Base-by-base conservation (phyloP, 2,113 vertebrate species). In the Melanocharis versteri region DNA sequence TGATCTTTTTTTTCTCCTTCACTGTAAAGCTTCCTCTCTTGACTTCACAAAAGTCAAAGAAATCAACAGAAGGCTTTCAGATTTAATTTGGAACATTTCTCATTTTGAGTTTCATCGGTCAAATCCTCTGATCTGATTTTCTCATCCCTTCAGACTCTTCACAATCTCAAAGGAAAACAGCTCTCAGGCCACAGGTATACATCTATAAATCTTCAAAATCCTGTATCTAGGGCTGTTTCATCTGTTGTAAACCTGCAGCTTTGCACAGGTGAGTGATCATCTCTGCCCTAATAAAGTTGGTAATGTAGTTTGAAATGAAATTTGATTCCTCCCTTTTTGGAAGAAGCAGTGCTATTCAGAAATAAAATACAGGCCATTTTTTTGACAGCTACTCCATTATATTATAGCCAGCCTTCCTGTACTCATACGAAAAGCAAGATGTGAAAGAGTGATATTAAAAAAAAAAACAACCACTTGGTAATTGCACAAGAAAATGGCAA, bases 261-360 rank as follows among this genome's bases (percentile, higher is more conserved):
- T 94, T 95, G 39, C 78, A 89, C 62, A 97, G 88, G 75, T 94
- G 93, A 95, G 73, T 95, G 97, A 96, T 95, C 93, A 92, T 93
- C 48, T 91, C 54, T 94, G 35, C 35, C 28, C 27, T 97, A 96
- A 97, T 93, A 94, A 86, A 97, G 77, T 54, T 56, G 64, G n/a
- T 82, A 93, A 96, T 95, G 30, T 91, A 96, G 87, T 96, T 90
- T 89, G 42, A 96, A 97, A 97, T 94, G n/a, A 93, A 97, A 97
- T 96, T 90, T 94, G 42, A 96, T 95, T 94, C 61, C 50, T 96
- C 40, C 21, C 13, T 89, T 88, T 97, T 90, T 83, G 40, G 65
- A 97, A 94, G 91, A 24, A 95, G 65, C 23, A 94, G 70, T 79
- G 37, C 51, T 85, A 61, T 94, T 96, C 94, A 85, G 97, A 97